Percentiles rank a stretch among this genome's conserved stretches.
Conservation (phyloP, 2,888 invertebrate genomes). For the Cheilosia impressa region DNA sequence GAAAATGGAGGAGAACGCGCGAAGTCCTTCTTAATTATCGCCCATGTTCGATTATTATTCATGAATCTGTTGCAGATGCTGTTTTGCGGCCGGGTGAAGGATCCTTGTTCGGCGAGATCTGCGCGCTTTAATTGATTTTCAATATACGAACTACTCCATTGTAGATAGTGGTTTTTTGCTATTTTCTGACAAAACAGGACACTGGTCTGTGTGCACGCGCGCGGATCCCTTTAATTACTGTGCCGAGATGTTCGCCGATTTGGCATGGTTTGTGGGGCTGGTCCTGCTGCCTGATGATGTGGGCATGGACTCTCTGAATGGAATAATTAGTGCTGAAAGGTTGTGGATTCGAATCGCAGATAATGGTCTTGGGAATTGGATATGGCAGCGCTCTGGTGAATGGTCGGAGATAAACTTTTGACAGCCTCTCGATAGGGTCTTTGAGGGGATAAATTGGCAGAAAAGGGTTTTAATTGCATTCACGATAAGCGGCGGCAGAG, state of each 20-base stretch:
- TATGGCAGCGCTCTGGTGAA: slow-evolving; percentile 41
- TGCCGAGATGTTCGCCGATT: slow-evolving; percentile 22
- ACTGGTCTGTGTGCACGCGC: slow-evolving; percentile 7
- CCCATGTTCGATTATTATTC: slow-evolving; percentile 75
- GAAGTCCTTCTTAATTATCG: slow-evolving; percentile 75
- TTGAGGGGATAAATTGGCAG: slow-evolving; percentile 58
- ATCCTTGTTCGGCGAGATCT: slow-evolving; percentile 55
- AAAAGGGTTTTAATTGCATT: slow-evolving; percentile 68
- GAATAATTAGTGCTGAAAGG: slow-evolving; percentile 75
- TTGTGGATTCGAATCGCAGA: slow-evolving; percentile 65
- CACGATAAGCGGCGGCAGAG: slow-evolving; percentile 49
- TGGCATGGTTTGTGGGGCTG: slow-evolving; percentile 7
- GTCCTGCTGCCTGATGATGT: slow-evolving; percentile 1
- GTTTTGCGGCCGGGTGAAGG: slow-evolving; percentile 40
- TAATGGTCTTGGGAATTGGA: slow-evolving; percentile 48
- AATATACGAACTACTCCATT: slow-evolving; percentile 29
- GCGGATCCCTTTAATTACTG: slow-evolving; percentile 70
- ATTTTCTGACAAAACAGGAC: slow-evolving; percentile 61
- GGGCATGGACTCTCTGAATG: slow-evolving; percentile 44
- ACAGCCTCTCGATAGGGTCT: slow-evolving; percentile 56
- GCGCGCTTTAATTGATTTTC: slow-evolving; percentile 65
- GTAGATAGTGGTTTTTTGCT: slow-evolving; percentile 20
- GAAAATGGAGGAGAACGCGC: slow-evolving; percentile 35
- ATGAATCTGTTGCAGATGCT: slow-evolving; percentile 47
- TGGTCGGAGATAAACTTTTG: slow-evolving; percentile 66